Base-by-base conservation (phyloP, 2,113 vertebrate species). In the Jacana jacana region DNA sequence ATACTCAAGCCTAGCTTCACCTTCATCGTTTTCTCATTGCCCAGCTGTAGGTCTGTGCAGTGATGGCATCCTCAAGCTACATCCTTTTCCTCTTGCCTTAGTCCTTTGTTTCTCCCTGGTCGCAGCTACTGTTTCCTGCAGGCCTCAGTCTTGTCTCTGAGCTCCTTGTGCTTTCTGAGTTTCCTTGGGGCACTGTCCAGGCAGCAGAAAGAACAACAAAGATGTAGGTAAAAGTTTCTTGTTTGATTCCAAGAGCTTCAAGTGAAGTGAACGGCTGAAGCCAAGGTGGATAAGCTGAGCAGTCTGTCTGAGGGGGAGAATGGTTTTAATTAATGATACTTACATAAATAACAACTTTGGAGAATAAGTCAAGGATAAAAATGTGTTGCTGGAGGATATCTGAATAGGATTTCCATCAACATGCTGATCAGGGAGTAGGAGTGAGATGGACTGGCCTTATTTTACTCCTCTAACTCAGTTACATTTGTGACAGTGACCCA, bases 291-390 rank as follows among this genome's bases (percentile, higher is more conserved):
- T 89, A 37, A 86, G 17, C 48, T 68, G 63, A 77, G 35, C 3
- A 3, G 17, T 49, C 22, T 3, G 0, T 40, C 25, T 54, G 58
- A 80, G 31, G 13, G 4, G 4, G 6, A 82, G n/a, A 49, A 1
- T 22, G 39, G 20, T 17, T 83, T 84, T 77, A 64, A 51, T 54
- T 72, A 33, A 48, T 46, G 37, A 9, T 58, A 31, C 7, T 82
- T 66, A 6, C 2, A 37, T 64, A 73, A 77, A 55, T 14, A 52
- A 1, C 49, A 6, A 20, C 44, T 65, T 39, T 55, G 40, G 35
- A 87, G 81, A 69, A 64, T 70, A 42, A 65, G 40, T 20, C 20
- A 39, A 51, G 42, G 31, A 51, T 73, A 37, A 68, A 54, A 42
- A 14, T 37, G 9, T 72, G 31, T 87, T 86, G 35, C 28, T 73